phyloP scores from a whole-genome alignment of 1,140 invertebrate species.

The Zaprionus vittiger region DNA sequence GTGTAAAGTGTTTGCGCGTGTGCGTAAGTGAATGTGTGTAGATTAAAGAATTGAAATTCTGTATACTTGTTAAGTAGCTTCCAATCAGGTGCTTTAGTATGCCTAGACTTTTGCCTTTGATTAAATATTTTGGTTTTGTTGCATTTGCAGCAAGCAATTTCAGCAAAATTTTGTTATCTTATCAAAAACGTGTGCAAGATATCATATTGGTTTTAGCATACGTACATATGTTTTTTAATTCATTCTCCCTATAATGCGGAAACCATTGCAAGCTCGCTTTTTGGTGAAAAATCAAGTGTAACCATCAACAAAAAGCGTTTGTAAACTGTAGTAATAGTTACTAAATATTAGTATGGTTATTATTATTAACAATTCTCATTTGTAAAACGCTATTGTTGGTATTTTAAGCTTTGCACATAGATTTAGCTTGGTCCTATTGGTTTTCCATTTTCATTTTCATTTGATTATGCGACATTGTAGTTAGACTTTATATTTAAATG shows the following conservation, averaged over 20 bases:
- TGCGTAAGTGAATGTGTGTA: conserved; percentile 24
- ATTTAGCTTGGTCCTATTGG: conserved; percentile 79
- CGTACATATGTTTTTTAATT: conserved; percentile 46
- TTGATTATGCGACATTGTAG: conserved; percentile 50
- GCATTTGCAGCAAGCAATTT: conserved; percentile 72
- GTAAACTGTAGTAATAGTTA: conserved; percentile 14
- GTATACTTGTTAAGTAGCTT: conserved; percentile 21
- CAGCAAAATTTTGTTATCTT: conserved; percentile 61
- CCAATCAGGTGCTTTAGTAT: conserved; percentile 58
- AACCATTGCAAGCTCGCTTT: conserved; percentile 81
- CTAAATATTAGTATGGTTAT: conserved; percentile 14
- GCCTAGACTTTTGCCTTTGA: conserved; percentile 55
- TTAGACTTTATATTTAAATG: conserved; percentile 64
- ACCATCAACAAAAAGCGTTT: conserved; percentile 16
- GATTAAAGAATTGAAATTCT: conserved; percentile 19
- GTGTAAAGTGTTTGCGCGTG: conserved; percentile 11
- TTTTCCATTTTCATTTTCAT: conserved; percentile 39
- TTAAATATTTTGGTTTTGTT: conserved; percentile 63
- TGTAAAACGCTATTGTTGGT: conserved; percentile 65
- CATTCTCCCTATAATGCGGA: conserved; percentile 59
- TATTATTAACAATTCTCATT: conserved; percentile 35
- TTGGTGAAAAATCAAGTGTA: conserved; percentile 39
- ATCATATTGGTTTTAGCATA: conserved; percentile 16
- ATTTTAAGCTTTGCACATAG: conserved; percentile 48
- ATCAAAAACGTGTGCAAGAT: conserved; percentile 46